These are phyloP conservation scores for Metopolophium dirhodum DNA, from an alignment of 1,140 invertebrate species.

Conservation along the genomic window DNA sequence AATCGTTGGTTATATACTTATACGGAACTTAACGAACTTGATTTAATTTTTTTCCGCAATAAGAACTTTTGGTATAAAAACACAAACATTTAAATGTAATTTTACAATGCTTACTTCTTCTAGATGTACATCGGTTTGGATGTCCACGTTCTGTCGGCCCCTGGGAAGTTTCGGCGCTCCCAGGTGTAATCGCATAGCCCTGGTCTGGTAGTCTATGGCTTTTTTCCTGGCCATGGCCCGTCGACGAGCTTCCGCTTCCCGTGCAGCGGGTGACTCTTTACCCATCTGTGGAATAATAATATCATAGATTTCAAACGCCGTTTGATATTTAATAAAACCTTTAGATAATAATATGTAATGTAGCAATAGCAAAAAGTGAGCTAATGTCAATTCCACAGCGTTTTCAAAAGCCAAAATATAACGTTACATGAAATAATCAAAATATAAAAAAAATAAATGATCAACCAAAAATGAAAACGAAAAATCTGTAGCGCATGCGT, in stretches of 20 bases:
- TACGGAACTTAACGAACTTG: background rate
- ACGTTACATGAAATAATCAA: background rate
- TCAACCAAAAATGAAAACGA: background rate
- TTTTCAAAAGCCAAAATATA: slow-evolving; percentile 44
- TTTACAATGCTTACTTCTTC: slow-evolving; percentile 72
- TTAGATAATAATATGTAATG: background rate
- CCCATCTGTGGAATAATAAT: background rate
- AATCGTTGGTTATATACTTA: background rate
- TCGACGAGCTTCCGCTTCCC: slow-evolving; percentile 69
- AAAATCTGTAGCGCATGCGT: slow-evolving; percentile 35
- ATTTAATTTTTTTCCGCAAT: background rate
- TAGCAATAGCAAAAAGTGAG: slow-evolving; percentile 5
- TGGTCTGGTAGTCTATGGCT: slow-evolving; percentile 65
- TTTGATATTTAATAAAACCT: background rate
- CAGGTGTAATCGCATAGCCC: slow-evolving; percentile 65
- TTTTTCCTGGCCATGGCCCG: slow-evolving; percentile 69
- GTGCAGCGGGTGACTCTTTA: background rate
- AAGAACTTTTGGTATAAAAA: background rate
- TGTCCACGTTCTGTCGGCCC: slow-evolving; percentile 79
- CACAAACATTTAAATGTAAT: background rate
- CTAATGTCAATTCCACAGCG: slow-evolving; percentile 11
- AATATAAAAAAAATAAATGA: background rate
- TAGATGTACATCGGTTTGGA: slow-evolving; percentile 87
- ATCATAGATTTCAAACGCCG: background rate
- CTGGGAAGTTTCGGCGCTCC: slow-evolving; percentile 75